Evolutionary conservation across 2,888 invertebrate species (phyloP), one percentile per base, ranked within the genome.

Genomic region (Cinara cedri): DNA sequence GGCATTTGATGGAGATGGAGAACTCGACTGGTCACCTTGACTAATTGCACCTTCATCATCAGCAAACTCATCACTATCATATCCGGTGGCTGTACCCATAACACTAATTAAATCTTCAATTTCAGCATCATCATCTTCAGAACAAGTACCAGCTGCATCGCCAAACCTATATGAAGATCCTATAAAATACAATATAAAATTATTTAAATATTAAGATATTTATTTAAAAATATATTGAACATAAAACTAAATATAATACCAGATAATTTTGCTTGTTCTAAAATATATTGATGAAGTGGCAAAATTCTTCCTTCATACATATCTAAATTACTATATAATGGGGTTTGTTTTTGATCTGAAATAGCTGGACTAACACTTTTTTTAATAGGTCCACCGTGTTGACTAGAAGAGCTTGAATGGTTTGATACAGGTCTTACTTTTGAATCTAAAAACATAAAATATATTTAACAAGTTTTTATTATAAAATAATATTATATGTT

Each of bases 251-350:
- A 46, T 72, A 26, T 11, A 68, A 19, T 83, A 90, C 91, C 91
- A 81, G 91, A 91, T 65, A 91, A 86, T 84, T 93, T 92, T 0
- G 93, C 93, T 86, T 95, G 95, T 84, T 95, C 94, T 84, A 95
- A 89, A 83, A 95, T 92, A 85, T 95, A 95, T 86, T 95, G 93
- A 86, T 95, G 94, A 82, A 95, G 87, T 13, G 95, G 95, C 84
- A 94, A 86, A 82, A 95, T 87, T 85, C 94, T 94, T 57, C 85
- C 84, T 78, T 86, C 85, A 49, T 82, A 83, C 83, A 90, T 89
- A 76, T 85, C 85, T 62, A 85, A 82, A 81, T 85, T 85, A 60
- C 84, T 84, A 81, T 85, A 85, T 34, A 85, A 82, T 26, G 83
- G 82, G 13, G 81, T 63, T 49, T 34, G 66, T 80, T 81, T 65